Percentiles rank a stretch among this genome's conserved stretches.
phyloP scores from a whole-genome alignment of 1,140 invertebrate species.

The Camponotus pennsylvanicus region DNA sequence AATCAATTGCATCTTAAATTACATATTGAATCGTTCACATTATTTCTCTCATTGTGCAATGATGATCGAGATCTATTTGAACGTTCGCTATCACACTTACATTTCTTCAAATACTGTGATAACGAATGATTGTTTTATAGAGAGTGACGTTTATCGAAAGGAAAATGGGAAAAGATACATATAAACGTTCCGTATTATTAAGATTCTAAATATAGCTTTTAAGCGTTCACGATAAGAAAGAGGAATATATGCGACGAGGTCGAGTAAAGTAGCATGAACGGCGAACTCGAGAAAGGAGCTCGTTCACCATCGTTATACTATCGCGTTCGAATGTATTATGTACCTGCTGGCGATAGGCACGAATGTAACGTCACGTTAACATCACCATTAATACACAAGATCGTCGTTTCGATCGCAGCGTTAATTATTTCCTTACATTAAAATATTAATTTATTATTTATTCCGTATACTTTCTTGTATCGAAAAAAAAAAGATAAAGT shows the following conservation, averaged over 20 bases:
- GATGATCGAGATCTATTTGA: not conserved
- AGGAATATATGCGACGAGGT: slow-evolving; percentile 27
- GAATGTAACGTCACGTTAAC: slow-evolving; percentile 55
- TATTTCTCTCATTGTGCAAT: slow-evolving; percentile 13
- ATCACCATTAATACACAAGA: slow-evolving; percentile 57
- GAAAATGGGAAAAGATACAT: not conserved
- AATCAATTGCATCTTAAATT: slow-evolving; percentile 8
- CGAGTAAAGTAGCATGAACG: slow-evolving; percentile 38
- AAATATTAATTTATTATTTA: slow-evolving; percentile 76
- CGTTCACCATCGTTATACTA: slow-evolving; percentile 38
- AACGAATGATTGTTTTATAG: slow-evolving; percentile 41
- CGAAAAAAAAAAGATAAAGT: not conserved
- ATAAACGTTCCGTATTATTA: slow-evolving; percentile 20
- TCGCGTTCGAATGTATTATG: slow-evolving; percentile 69
- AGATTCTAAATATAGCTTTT: slow-evolving; percentile 37
- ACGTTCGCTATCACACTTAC: not conserved
- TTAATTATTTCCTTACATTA: slow-evolving; percentile 66
- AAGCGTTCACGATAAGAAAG: slow-evolving; percentile 36
- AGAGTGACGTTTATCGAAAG: slow-evolving; percentile 5
- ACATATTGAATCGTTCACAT: slow-evolving; percentile 17
- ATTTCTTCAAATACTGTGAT: slow-evolving; percentile 24
- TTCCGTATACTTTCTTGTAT: slow-evolving; percentile 52
- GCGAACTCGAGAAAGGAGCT: slow-evolving; percentile 16
- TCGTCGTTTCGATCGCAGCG: slow-evolving; percentile 36
- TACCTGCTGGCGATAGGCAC: slow-evolving; percentile 73